Base-by-base conservation (phyloP, 2,888 invertebrate species). In the Ichneumoninae sp. region DNA sequence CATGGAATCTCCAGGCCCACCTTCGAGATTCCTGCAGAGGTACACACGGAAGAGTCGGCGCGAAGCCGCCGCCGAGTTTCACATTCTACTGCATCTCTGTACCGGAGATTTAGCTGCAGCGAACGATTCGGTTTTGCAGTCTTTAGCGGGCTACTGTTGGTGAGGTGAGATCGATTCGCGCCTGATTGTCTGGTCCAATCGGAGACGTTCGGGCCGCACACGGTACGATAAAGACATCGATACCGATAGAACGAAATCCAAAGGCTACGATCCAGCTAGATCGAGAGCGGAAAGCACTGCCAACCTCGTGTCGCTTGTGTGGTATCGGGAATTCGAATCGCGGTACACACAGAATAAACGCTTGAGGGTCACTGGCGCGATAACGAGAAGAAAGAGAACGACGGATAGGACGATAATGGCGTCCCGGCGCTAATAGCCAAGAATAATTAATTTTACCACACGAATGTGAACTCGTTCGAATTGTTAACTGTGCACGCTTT, bases 1-100 rank as follows among this genome's bases (percentile, higher is more conserved):
- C 40, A 19, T 72, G 60, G 44, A 83, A 72, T 80, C 72, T 65
- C 60, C 44, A 50, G 65, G 66, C 22, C 60, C 30, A 76, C 60
- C 50, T 62, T 62, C 30, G n/a, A 22, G 47, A 69, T 13, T 44
- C 69, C 74, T 47, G 52, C 22, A 44, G 19, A 30, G 40, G 4
- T 8, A 19, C 7, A 47, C 57, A 44, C 19, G 33, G 26, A 57
- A n/a, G 54, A 65, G 62, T 70, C 16, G 44, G n/a, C 62, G 52
- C 52, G 50, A 62, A 57, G 1, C 19, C 72, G 40, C 30, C 40
- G 50, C 5, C 36, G 57, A 30, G 3, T 62, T 66, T 40, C 22
- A 26, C 44, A n/a, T 62, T 33, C 30, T 6, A 62, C 62, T 6
- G 33, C 33, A 16, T 30, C 62, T n/a, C 13, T 33, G 62, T 33